Conservation (phyloP, 2,888 invertebrate genomes). For the Altica lythri region DNA sequence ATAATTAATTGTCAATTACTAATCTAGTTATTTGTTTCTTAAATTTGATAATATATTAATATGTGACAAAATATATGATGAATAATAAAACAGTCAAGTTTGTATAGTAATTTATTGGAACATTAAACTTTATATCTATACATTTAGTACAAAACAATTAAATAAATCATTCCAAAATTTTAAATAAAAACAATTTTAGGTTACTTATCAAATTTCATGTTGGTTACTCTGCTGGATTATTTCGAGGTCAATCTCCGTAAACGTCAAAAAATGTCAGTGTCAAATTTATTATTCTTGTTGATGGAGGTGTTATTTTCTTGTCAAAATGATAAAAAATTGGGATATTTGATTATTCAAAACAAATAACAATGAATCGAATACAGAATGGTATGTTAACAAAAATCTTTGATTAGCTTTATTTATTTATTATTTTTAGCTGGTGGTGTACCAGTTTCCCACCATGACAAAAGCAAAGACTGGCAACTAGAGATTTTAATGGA, state of each 20-base stretch:
- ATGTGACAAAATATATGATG: too few species aligned
- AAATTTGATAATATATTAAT: too few species aligned
- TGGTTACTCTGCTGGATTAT: too few species aligned
- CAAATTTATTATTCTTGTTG: constrained; percentile 3
- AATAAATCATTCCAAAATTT: too few species aligned
- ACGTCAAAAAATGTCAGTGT: constrained; percentile 3
- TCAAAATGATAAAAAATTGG: constrained; percentile 4
- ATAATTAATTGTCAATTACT: too few species aligned
- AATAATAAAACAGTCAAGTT: too few species aligned
- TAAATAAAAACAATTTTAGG: too few species aligned
- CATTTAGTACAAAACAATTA: too few species aligned
- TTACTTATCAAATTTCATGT: too few species aligned
- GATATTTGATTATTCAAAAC: background rate
- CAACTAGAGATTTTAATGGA: constrained; percentile 91
- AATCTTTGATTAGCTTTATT: background rate
- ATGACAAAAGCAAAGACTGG: constrained; percentile 72
- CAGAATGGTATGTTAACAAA: constrained; percentile 1
- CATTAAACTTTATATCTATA: too few species aligned
- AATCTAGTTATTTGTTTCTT: too few species aligned
- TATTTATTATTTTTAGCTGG: constrained; percentile 11
- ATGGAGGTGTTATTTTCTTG: constrained; percentile 10
- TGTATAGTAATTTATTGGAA: too few species aligned
- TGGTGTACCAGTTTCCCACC: constrained; percentile 39
- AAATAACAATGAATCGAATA: constrained; percentile 8
- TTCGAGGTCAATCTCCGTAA: background rate